phyloP scores from a whole-genome alignment of 1,140 invertebrate species.

The Brachionus rotundiformis region DNA sequence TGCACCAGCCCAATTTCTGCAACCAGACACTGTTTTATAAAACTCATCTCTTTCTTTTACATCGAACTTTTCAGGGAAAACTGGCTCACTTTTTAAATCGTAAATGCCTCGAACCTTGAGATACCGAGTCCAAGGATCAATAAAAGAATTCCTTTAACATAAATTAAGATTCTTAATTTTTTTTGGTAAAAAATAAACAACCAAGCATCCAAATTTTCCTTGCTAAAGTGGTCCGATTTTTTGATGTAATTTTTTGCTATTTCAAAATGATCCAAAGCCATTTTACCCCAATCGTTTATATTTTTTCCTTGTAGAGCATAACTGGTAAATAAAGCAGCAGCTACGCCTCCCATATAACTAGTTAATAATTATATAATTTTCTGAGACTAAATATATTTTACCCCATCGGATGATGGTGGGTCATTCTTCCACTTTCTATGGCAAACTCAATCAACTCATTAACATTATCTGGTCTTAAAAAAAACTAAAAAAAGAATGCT shows the following conservation, averaged over 20 bases:
- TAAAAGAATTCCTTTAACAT: conserved; percentile 57
- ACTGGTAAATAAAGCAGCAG: conserved; percentile 59
- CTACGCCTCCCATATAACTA: conserved; percentile 57
- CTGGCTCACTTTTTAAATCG: conserved; percentile 55
- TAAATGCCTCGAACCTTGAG: conserved; percentile 55
- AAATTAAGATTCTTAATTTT: not conserved
- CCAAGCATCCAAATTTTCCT: conserved; percentile 57
- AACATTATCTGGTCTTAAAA: conserved; percentile 55
- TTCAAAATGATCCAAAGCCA: not conserved
- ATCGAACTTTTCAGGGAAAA: conserved; percentile 57
- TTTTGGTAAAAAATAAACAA: not conserved
- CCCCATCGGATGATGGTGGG: conserved; percentile 62
- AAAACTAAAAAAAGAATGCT: not conserved
- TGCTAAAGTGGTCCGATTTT: not conserved
- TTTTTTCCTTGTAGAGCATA: conserved; percentile 58
- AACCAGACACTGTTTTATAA: conserved; percentile 57
- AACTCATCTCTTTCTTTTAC: conserved; percentile 59
- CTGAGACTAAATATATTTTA: conserved; percentile 45
- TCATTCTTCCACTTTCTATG: conserved; percentile 61
- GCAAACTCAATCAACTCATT: conserved; percentile 59
- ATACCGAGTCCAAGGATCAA: conserved; percentile 58
- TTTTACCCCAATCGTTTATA: not conserved
- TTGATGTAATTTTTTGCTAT: conserved; percentile 13
- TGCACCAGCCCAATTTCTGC: conserved; percentile 59
- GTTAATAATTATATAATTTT: not conserved